Evolutionary conservation across 2,113 vertebrate genomes (phyloP), one percentile per base, ranked within the genome.

Genomic region (Apodemus speciosus): DNA sequence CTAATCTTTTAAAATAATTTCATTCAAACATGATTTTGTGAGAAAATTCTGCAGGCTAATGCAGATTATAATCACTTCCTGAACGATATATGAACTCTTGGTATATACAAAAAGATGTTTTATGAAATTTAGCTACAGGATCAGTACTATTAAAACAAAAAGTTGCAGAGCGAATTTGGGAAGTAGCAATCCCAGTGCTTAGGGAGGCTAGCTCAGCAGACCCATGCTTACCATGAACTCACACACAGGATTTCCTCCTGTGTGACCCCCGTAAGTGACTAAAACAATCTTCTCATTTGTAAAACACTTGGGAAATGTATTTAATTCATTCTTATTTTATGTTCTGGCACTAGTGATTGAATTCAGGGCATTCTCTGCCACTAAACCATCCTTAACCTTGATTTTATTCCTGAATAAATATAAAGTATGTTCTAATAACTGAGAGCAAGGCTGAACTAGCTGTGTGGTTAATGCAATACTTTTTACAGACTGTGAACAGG

Each of bases 41-140:
- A 92, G 77, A 92, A 94, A 95, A 94, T 66, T 81, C 56, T 75
- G 8, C 23, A 92, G 92, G 60, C 56, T 60, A 85, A 9, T 79
- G 3, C 46, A 66, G 11, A 89, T 92, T 77, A 86, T 69, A 94
- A 83, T 49, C 13, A 77, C 66, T 90, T 91, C n/a, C 23, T 58
- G 90, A 51, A 0, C 86, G 32, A 46, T 62, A 83, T 76, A 35
- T 86, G 83, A 95, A 94, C 84, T 68, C 53, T 56, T 71, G 94
- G 83, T 16, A 15, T 20, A 88, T 43, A 83, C 25, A 10, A 64
- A 89, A 66, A 88, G 20, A 77, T 20, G 25, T 72, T 90, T 94
- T 94, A 25, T 81, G 46, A 76, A 72, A 80, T 60, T 72, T 92
- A 75, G 30, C 72, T 23, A 79, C 16, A 18, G 51, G 13, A 7